A percentile compares a stretch with the other conserved stretches of the same genome.
Conservation (phyloP, 2,888 invertebrate species). For the Drosophila barbarae region DNA sequence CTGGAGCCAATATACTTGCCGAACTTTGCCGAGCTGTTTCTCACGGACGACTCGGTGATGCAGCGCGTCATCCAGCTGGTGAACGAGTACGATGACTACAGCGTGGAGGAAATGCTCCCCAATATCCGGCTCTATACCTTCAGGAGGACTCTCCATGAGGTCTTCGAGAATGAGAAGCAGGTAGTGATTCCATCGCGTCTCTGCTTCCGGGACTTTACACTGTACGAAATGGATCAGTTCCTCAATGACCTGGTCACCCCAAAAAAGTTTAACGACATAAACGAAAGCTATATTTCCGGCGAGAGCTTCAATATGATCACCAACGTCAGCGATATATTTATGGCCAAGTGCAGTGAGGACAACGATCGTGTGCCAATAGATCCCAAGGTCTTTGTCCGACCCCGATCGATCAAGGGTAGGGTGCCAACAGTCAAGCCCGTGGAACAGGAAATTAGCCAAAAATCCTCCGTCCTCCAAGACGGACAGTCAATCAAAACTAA, state of each 20-base stretch:
- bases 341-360: constrained; percentile 15
- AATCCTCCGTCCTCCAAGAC: background rate
- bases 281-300: constrained; percentile 12
- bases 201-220: constrained; percentile 75
- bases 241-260: constrained; percentile 55
- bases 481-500: background rate
- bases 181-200: constrained; percentile 65
- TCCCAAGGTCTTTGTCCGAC: constrained; percentile 61
- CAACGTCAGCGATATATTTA: background rate
- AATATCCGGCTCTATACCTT: constrained; percentile 61
- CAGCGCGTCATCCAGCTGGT: constrained; percentile 61
- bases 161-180: constrained; percentile 56
- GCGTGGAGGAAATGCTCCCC: constrained; percentile 50
- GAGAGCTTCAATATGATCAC: background rate
- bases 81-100: constrained; percentile 53
- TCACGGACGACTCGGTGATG: constrained; percentile 57
- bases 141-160: constrained; percentile 51
- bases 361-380: constrained; percentile 35
- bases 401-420: constrained; percentile 61
- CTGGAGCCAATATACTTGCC: constrained; percentile 53
- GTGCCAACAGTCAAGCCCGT: background rate
- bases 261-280: constrained; percentile 32
- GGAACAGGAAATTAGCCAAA: background rate
- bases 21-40: constrained; percentile 59
- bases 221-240: constrained; percentile 64